These are phyloP conservation scores for Coracias cyanogaster DNA, from an alignment of 2,797 vertebrate species.

Conservation along the genomic window DNA sequence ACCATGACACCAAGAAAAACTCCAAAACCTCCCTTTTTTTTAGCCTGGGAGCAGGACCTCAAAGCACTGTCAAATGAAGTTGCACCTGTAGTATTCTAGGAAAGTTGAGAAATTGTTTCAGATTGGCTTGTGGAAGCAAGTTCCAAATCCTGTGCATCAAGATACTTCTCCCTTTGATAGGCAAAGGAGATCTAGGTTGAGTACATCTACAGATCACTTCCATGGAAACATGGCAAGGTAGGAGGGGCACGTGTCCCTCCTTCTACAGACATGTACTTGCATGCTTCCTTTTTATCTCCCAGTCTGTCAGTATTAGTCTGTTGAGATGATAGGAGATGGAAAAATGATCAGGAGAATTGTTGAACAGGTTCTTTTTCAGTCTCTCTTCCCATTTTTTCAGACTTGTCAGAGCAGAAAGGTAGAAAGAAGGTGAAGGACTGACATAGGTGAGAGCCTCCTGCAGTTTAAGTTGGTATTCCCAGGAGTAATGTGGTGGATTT, in stretches of 20 bases:
- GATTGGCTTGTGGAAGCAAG: constrained; percentile 37
- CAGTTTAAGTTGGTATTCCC: not conserved
- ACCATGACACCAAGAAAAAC: not conserved
- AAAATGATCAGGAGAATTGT: constrained; percentile 13
- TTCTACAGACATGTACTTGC: constrained; percentile 21
- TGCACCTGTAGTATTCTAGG: not conserved
- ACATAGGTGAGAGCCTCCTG: constrained; percentile 17
- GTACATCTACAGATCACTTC: constrained; percentile 62
- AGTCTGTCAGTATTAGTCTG: not conserved
- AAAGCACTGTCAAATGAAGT: not conserved
- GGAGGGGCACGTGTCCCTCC: constrained; percentile 29
- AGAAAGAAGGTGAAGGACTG: constrained; percentile 19
- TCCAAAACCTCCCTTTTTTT: not conserved
- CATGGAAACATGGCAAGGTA: constrained; percentile 62
- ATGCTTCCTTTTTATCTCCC: constrained; percentile 61
- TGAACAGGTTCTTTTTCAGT: constrained; percentile 36
- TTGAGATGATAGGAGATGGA: constrained; percentile 23
- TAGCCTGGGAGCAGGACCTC: not conserved
- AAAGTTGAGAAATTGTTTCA: constrained; percentile 37
- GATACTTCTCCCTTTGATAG: not conserved
- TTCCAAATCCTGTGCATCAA: constrained; percentile 38
- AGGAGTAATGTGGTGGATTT: not conserved
- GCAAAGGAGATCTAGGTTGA: constrained; percentile 11
- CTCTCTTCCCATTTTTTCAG: constrained; percentile 12
- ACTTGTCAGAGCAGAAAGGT: not conserved